Evolutionary conservation across 2,113 vertebrate species (phyloP), one percentile per base, ranked within the genome.

Genomic region (Salminus brasiliensis): DNA sequence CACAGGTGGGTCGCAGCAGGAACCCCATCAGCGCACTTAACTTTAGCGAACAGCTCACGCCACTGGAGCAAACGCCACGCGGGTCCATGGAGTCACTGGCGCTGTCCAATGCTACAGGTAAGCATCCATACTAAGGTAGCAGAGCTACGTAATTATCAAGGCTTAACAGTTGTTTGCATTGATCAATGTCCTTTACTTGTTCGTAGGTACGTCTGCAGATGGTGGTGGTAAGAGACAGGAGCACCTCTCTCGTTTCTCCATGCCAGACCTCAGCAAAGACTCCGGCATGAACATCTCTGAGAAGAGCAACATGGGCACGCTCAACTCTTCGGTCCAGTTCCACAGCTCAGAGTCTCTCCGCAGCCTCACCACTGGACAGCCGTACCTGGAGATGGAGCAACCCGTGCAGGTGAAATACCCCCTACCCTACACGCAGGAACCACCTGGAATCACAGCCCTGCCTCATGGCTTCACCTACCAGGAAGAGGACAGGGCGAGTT

Each of bases 191-290:
- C 3, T 65, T 81, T 73, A 3, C 66, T 86, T 30, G 23, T 43
- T 25, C 62, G 3, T 88, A 99, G 98, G 96, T 15, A 93, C 95
- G 74, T 98, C 96, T 0, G 93, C 94, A 0, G 97, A 98, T 0
- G 95, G 95, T 0, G 95, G 94, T 5, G 91, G 95, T 84, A 98
- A 95, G 84, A 93, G 95, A 43, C 97, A 97, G 88, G 97, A 99
- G 88, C 96, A 97, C 72, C 95, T 99, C 29, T 99, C 98, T 62
- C 93, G 96, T 16, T 99, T 99, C 86, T 99, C 98, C 16, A 99
- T 99, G 97, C 98, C 98, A 0, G 98, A 99, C 88, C 91, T 99
- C 84, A 99, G 98, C 93, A 98, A 99, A 89, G 97, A 99, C 92
- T 99, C 98, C 0, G 98, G 97, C 41, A 96, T 99, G 96, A 98